Evolutionary conservation across 2,888 invertebrate genomes (phyloP), one percentile per base, ranked within the genome.

Genomic region (Carterocephalus palaemon): DNA sequence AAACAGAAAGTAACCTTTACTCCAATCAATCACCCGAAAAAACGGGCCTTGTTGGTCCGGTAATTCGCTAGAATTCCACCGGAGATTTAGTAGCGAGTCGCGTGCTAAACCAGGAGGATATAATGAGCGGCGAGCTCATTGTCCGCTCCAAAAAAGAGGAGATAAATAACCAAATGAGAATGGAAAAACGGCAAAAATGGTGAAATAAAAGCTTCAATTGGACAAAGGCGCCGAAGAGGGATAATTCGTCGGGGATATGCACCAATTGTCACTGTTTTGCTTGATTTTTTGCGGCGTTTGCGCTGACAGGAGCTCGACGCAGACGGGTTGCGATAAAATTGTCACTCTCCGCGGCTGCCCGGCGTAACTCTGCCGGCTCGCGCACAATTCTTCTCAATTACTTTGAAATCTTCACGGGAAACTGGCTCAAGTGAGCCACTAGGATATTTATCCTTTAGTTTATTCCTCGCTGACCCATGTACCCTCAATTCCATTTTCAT

Each of bases 121-220:
- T 85, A 86, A 85, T 84, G 85, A 85, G 85, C 77, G 51, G 60
- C 62, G 51, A 51, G 60, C 64, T 64, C 67, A 70, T 70, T 70
- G 62, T 63, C 57, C 60, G 52, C 60, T 58, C 65, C 72, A 75
- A 82, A 83, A 83, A 82, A 79, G 79, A 76, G 69, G 67, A 83
- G 69, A 85, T 83, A 85, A 84, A 85, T 85, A 85, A 83, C 82
- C 85, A 86, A 86, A 85, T 86, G 85, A 83, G 85, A 82, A 81
- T 75, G 79, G 82, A 80, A 80, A 83, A 85, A 83, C 75, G 79
- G 80, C 76, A 79, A 82, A 85, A 85, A 85, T 78, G 75, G 79
- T 73, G 67, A 80, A 81, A 84, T 82, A 84, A 85, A 82, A 75
- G 75, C 71, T 75, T 74, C 81, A 80, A 83, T 81, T 83, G 77